A percentile compares a stretch with the other conserved stretches of the same genome.
Evolutionary conservation across 35 echinoderm and acorn worm species (phyloP).

Genomic region (Heliocidaris tuberculata): DNA sequence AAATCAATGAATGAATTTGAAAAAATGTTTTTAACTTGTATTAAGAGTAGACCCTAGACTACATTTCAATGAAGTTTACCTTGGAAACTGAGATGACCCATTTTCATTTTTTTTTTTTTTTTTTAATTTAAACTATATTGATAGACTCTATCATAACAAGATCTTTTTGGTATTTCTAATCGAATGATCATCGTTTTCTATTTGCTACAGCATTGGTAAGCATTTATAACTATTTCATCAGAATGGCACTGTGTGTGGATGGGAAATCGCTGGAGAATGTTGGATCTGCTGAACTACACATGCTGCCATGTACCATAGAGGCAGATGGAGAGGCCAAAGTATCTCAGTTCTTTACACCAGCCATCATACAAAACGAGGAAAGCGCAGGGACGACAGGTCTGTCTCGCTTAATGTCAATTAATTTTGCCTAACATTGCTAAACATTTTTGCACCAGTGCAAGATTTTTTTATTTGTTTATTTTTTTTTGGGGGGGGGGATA

Average conservation of each 20-base stretch:
- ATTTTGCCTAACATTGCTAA: background rate
- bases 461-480: too few relatives aligned
- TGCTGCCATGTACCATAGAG: slow-evolving; percentile 61
- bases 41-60: too few relatives aligned
- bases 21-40: too few relatives aligned
- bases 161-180: too few relatives aligned
- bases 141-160: too few relatives aligned
- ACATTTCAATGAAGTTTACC: too few relatives aligned
- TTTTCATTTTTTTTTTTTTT: too few relatives aligned
- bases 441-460: background rate
- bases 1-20: too few relatives aligned
- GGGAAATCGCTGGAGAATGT: slow-evolving; percentile 38
- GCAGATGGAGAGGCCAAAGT: slow-evolving; percentile 56
- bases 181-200: background rate
- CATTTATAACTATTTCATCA: background rate
- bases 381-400: background rate
- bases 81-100: too few relatives aligned
- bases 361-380: slow-evolving; percentile 47
- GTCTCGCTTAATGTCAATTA: background rate
- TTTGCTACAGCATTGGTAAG: background rate
- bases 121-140: too few relatives aligned
- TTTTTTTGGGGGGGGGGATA: too few relatives aligned
- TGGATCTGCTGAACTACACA: slow-evolving; percentile 22
- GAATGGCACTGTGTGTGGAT: background rate
- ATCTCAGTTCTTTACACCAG: slow-evolving; percentile 47